These are phyloP conservation scores for Eolophus roseicapilla DNA, from an alignment of 2,113 vertebrate genomes.

Conservation along the genomic window DNA sequence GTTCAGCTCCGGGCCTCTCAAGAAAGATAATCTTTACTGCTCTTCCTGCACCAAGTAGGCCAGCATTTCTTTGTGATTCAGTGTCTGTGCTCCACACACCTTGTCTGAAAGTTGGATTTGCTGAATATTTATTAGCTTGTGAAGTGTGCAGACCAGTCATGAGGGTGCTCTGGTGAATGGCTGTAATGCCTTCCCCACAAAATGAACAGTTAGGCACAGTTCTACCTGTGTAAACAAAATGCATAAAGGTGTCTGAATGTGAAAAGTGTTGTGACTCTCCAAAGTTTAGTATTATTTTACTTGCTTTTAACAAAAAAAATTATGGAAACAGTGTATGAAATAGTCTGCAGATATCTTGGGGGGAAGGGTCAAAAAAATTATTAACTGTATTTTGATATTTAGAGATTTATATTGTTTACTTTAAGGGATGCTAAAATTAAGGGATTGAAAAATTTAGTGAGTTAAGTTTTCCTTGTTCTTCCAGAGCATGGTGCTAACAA, in stretches of 20 bases:
- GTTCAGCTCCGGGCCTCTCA: neutral
- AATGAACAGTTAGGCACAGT: neutral
- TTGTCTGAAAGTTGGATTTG: neutral
- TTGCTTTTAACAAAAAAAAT: neutral
- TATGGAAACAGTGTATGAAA: neutral
- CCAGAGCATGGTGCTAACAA: neutral
- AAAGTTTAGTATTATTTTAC: neutral
- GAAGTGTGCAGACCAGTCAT: neutral
- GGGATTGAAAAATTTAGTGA: neutral
- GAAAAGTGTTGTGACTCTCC: neutral
- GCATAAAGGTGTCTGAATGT: neutral
- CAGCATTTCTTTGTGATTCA: neutral
- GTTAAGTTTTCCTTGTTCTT: neutral
- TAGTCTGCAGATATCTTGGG: neutral
- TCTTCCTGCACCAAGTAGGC: fast-evolving
- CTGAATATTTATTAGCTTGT: neutral
- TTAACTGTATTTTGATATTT: neutral
- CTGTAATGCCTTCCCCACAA: neutral
- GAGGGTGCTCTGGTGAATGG: neutral
- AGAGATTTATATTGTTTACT: neutral
- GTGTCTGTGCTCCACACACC: neutral
- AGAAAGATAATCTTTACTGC: neutral
- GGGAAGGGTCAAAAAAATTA: neutral
- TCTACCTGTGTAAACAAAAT: neutral
- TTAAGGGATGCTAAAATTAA: neutral